Evolutionary conservation across 2,797 vertebrate genomes (phyloP).

Genomic region (Epinephelus coioides): DNA sequence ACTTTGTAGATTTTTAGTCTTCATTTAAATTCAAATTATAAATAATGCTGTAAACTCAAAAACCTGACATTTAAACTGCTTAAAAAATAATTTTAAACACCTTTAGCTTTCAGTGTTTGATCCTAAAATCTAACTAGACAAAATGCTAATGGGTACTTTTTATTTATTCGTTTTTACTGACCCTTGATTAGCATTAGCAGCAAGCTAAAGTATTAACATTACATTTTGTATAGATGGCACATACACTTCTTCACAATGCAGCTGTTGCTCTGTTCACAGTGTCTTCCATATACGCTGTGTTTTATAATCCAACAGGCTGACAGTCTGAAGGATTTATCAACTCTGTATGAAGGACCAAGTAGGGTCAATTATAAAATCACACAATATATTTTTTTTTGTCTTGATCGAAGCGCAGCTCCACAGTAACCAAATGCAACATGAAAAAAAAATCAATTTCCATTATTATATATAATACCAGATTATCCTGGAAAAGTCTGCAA

Average conservation of each 20-base stretch:
- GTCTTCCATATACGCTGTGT: constrained; percentile 27
- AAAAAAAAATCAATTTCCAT: constrained; percentile 73
- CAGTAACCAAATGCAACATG: constrained; percentile 50
- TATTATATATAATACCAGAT: constrained; percentile 76
- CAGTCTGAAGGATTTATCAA: constrained; percentile 68
- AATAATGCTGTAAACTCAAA: neutral
- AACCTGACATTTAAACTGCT: neutral
- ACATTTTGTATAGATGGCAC: constrained; percentile 9
- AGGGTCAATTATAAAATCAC: constrained; percentile 83
- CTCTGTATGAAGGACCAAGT: constrained; percentile 66
- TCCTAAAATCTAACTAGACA: neutral
- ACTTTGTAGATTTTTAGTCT: neutral
- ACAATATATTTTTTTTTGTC: constrained; percentile 45
- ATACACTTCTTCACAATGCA: constrained; percentile 27
- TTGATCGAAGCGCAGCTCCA: constrained; percentile 30
- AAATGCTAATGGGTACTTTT: neutral
- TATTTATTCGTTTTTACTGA: constrained; percentile 8
- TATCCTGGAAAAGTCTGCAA: constrained; percentile 68
- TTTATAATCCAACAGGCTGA: constrained; percentile 37
- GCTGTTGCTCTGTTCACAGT: constrained; percentile 25
- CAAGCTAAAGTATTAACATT: constrained; percentile 6
- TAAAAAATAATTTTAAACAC: neutral
- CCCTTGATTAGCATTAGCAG: neutral
- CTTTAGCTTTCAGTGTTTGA: neutral
- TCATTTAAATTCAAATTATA: neutral